Evolutionary conservation across 2,113 vertebrate species (phyloP), one percentile per base, ranked within the genome.

Genomic region (Ammodytes dubius): DNA sequence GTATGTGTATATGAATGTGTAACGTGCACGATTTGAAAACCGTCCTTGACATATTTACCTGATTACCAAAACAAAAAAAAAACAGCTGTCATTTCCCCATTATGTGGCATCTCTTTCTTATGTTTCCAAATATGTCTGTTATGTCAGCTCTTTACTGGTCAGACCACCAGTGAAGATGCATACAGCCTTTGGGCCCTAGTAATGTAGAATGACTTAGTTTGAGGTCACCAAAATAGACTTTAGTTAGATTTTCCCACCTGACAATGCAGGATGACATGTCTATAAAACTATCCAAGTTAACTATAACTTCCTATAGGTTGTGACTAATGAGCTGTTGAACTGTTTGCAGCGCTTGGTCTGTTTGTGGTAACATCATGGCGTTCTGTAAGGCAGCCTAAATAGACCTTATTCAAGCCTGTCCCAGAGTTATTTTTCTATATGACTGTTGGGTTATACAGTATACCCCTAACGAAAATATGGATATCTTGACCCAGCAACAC

Each of bases 171-270:
- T 7, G 1, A 70, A 56, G 57, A 81, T 47, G 78, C 78, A 70
- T 59, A 35, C 70, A 56, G 58, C 47, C 50, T 73, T 43, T 68
- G 6, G 72, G 47, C 46, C 12, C 43, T 27, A 77, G 19, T 64
- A 77, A 73, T 47, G 57, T 60, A 17, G 45, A n/a, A 50, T 70
- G 53, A 56, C 58, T 69, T 40, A 27, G 13, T 70, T 69, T 47
- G 46, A 77, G n/a, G 50, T 49, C 42, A 59, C 53, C 10, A 56
- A 59, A 83, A 76, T 73, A 83, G n/a, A 80, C n/a, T 65, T 49
- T 77, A 53, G 67, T 78, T 70, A 17, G n/a, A 40, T 77, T 82
- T 77, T 64, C 52, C 56, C 10, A 15, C 17, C 52, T 8, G 27
- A 72, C 13, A 47, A 54, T 4, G 6, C 57, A 71, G 19, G 6